Percentiles rank a stretch among this genome's conserved stretches.
Conservation (phyloP, 53 echinoderm and acorn worm species). For the Mesocentrotus franciscanus region DNA sequence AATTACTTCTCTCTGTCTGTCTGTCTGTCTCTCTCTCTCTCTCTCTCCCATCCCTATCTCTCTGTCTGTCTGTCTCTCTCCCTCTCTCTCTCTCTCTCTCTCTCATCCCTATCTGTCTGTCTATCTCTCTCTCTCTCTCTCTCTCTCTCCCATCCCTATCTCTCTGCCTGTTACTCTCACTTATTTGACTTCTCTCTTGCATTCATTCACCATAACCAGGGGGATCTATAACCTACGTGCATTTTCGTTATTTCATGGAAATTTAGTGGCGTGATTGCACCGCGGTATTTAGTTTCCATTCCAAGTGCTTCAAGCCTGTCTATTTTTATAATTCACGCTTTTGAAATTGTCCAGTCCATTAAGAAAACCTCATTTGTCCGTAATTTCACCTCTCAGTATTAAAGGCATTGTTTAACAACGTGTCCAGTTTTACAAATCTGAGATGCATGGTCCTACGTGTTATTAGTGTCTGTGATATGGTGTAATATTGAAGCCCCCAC, state of each 20-base stretch:
- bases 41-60: background rate
- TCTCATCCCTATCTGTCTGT: background rate
- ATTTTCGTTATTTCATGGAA: background rate
- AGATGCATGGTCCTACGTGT: too few species aligned
- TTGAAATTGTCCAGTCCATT: background rate
- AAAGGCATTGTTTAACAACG: too few species aligned
- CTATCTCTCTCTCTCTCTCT: background rate
- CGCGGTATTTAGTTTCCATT: background rate
- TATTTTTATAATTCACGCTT: background rate
- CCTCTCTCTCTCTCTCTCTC: too few species aligned
- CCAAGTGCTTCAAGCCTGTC: background rate
- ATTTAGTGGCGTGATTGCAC: background rate
- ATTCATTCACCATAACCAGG: background rate
- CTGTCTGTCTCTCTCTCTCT: background rate
- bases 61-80: background rate
- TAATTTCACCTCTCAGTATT: background rate
- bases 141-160: too few species aligned
- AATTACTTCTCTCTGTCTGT: too few species aligned
- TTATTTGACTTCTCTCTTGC: background rate
- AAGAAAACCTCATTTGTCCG: background rate
- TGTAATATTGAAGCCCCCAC: too few species aligned
- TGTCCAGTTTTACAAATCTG: too few species aligned
- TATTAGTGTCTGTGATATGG: too few species aligned
- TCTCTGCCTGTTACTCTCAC: background rate
- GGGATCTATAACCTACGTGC: background rate